Percentiles rank a stretch among this genome's conserved stretches.
These are phyloP conservation scores for Montipora capitata DNA, from an alignment of 92 coral and sea anemone genomes.

Conservation along the genomic window DNA sequence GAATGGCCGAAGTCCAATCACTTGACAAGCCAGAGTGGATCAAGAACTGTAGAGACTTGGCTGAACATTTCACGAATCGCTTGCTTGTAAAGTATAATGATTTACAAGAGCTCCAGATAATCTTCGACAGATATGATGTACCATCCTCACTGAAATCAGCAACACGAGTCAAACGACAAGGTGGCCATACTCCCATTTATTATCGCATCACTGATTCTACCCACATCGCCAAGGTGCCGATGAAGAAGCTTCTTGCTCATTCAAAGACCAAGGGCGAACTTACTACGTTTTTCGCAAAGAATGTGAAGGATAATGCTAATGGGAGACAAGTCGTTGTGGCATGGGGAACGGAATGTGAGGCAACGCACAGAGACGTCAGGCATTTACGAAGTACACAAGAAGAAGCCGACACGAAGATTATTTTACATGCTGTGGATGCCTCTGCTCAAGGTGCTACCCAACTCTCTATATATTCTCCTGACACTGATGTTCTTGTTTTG, in stretches of 20 bases:
- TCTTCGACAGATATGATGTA: constrained; percentile 14
- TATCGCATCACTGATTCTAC: constrained; percentile 46
- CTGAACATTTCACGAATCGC: neutral
- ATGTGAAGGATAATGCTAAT: constrained; percentile 31
- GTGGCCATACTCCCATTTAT: constrained; percentile 38
- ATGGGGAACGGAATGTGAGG: constrained; percentile 48
- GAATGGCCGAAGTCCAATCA: neutral
- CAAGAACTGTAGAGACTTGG: no score
- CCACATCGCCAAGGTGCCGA: no score
- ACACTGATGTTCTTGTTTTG: constrained; percentile 49
- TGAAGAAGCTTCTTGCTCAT: no score
- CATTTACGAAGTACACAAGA: constrained; percentile 50
- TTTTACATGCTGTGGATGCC: constrained; percentile 67
- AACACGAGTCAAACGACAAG: constrained; percentile 41
- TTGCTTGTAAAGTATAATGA: no score
- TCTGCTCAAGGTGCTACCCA: constrained; percentile 49
- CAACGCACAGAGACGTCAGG: constrained; percentile 46
- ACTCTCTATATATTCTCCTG: constrained; percentile 25
- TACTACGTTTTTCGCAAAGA: constrained; percentile 43
- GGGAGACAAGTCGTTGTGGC: constrained; percentile 57
- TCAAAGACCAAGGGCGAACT: constrained; percentile 16
- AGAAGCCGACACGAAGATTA: constrained; percentile 60
- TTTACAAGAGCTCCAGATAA: no score
- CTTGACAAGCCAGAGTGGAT: constrained; percentile 56
- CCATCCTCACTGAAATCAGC: constrained; percentile 39